Conservation (phyloP, 2,797 vertebrate species). For the Gymnoscopelus braueri region DNA sequence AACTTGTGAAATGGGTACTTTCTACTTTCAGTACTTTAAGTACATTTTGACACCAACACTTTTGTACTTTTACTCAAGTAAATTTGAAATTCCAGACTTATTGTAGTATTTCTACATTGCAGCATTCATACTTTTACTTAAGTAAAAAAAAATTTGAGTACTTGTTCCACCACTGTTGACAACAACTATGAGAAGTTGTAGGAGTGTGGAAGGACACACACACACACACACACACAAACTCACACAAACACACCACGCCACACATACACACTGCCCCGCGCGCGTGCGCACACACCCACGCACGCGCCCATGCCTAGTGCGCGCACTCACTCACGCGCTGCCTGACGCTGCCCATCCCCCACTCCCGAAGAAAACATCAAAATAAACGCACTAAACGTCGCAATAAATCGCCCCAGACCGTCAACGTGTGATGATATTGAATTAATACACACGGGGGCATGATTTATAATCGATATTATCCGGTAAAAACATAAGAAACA, state of each 20-base stretch:
- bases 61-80: neutral
- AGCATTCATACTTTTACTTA: slow-evolving; percentile 23
- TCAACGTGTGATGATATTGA: neutral
- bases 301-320: slow-evolving; percentile 33
- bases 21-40: no score
- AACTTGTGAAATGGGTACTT: no score
- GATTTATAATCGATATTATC: slow-evolving; percentile 59
- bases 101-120: neutral
- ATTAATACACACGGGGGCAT: neutral
- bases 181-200: slow-evolving; percentile 48
- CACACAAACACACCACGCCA: slow-evolving; percentile 33
- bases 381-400: slow-evolving; percentile 62
- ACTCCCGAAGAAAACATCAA: slow-evolving; percentile 63
- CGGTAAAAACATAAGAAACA: slow-evolving; percentile 58
- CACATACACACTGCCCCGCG: slow-evolving; percentile 50
- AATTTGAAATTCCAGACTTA: neutral
- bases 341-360: slow-evolving; percentile 83
- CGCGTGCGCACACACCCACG: slow-evolving; percentile 31
- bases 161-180: no score
- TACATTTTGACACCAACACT: no score
- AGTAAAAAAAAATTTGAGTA: no score
- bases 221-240: slow-evolving; percentile 33
- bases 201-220: slow-evolving; percentile 64
- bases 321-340: slow-evolving; percentile 65
- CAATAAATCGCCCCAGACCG: slow-evolving; percentile 42